Evolutionary conservation across 2,888 invertebrate species (phyloP), one percentile per base, ranked within the genome.

Genomic region (Volucella bombylans): DNA sequence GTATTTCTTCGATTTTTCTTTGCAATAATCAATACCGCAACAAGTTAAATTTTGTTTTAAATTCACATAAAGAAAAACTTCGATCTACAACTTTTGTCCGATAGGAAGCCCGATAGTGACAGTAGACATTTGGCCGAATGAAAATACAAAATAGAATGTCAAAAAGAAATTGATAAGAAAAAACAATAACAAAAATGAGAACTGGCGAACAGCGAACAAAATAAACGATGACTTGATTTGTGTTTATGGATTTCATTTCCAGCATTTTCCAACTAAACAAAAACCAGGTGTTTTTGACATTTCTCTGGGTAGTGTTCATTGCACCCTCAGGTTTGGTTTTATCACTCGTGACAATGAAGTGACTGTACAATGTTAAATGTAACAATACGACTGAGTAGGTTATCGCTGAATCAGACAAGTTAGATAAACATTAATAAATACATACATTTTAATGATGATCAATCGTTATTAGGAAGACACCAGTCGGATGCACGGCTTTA

Each of bases 11-110:
- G 65, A 83, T 76, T 76, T 74, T 74, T 79, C 69, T 55, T 47
- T 31, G 57, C 73, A 78, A 65, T 52, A 71, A 79, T 79, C 68
- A 74, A 83, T 74, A 83, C 47, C 69, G 79, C 83, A 83, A 83
- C 83, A 85, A 85, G 83, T 85, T 68, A 62, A 68, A 50, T 31
- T 38, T 41, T 59, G 61, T 65, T 55, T 38, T 71, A 64, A 15
- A 50, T 41, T 73, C 55, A 39, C 43, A 47, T 59, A 49, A 52
- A 57, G 43, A 49, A 79, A 65, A 65, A 71, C 52, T 65, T 69
- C 59, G 49, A 83, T 83, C 79, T 69, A 50, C 45, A 59, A 74
- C 38, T 11, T 73, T 23, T 62, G 71, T 68, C 15, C 55, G 59
- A 61, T 73, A 62, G 50, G 68, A 57, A 62, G 49, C 57, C 59